These are phyloP conservation scores for Nyctalus aviator DNA, from an alignment of 2,797 vertebrate species.

Conservation along the genomic window DNA sequence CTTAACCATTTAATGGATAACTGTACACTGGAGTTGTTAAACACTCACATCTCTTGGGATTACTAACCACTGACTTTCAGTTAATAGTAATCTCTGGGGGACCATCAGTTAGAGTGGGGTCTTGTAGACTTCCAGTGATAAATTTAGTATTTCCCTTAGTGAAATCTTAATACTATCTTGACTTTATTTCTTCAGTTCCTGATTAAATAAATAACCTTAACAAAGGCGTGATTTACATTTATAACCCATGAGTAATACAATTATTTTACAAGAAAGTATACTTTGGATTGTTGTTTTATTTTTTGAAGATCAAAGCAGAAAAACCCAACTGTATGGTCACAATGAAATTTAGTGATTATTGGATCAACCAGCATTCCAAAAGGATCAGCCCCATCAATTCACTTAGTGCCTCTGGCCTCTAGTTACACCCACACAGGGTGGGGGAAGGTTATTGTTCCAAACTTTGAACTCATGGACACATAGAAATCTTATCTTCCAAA, in stretches of 20 bases:
- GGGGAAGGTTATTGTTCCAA: not conserved
- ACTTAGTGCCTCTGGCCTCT: not conserved
- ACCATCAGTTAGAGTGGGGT: not conserved
- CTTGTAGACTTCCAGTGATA: conserved; percentile 12
- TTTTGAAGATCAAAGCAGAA: conserved; percentile 11
- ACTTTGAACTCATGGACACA: conserved; percentile 7
- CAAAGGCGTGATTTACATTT: not conserved
- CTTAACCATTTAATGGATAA: not conserved
- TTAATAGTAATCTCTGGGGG: not conserved
- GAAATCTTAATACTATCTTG: conserved; percentile 34
- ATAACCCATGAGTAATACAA: not conserved
- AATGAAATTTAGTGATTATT: conserved; percentile 8
- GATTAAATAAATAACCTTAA: conserved; percentile 51
- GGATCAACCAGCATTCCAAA: conserved; percentile 22
- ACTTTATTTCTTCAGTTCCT: conserved; percentile 44
- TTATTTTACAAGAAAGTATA: conserved; percentile 13
- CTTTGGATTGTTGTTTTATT: not conserved
- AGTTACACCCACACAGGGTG: not conserved
- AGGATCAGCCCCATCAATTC: not conserved
- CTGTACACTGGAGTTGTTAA: not conserved
- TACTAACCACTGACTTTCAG: conserved; percentile 6
- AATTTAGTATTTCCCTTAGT: conserved; percentile 8
- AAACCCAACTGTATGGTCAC: not conserved
- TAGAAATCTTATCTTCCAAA: conserved; percentile 59
- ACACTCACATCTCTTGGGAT: not conserved